A percentile compares a stretch with the other conserved stretches of the same genome.
These are phyloP conservation scores for Micrastur ruficollis DNA, from an alignment of 2,797 vertebrate species.

Conservation along the genomic window DNA sequence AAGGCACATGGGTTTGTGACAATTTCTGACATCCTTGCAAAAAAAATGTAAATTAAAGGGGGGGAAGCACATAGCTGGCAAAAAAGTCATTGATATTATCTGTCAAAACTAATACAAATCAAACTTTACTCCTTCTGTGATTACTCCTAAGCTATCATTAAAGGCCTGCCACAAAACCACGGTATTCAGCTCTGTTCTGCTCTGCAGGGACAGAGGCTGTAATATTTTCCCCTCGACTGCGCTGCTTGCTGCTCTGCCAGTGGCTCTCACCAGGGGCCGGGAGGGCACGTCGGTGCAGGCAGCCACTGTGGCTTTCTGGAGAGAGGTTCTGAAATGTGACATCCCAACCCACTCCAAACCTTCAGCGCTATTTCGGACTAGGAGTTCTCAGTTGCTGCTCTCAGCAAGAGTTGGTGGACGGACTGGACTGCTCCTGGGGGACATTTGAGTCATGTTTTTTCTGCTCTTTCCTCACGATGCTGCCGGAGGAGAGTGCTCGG, in stretches of 20 bases:
- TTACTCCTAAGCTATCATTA: background rate
- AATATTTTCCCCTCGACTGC: background rate
- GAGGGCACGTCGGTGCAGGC: background rate
- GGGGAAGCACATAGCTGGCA: background rate
- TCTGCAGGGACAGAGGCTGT: background rate
- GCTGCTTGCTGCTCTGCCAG: accelerated
- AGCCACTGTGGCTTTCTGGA: background rate
- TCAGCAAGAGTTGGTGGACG: background rate
- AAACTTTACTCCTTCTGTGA: background rate
- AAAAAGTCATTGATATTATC: background rate
- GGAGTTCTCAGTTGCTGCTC: background rate
- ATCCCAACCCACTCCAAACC: background rate
- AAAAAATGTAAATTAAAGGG: background rate
- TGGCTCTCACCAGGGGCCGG: background rate
- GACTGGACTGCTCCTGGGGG: background rate
- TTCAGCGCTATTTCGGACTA: background rate
- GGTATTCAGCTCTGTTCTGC: background rate
- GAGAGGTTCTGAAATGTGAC: background rate
- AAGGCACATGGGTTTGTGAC: background rate
- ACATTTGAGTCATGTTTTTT: background rate
- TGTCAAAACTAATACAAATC: background rate
- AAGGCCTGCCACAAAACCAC: background rate
- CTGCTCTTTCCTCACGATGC: accelerated
- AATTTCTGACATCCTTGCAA: background rate
- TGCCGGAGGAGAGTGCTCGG: background rate